Conservation (phyloP, 2,113 vertebrate genomes). For the Menidia beryllina region DNA sequence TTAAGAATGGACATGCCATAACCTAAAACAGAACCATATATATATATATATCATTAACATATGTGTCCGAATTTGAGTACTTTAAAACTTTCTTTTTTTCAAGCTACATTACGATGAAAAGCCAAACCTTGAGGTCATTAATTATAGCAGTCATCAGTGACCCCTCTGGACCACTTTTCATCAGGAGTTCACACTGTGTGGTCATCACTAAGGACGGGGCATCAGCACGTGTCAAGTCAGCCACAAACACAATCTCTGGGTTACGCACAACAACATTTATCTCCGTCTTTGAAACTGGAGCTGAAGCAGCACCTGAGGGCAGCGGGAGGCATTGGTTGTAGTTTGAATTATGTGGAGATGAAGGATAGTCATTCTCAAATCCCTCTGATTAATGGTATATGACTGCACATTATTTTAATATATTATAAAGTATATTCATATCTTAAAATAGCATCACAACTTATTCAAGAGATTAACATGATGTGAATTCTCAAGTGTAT, state of each 20-base stretch:
- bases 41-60: neutral
- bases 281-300: constrained; percentile 84
- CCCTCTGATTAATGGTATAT: too few species aligned
- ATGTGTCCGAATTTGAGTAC: neutral
- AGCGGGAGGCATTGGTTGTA: neutral
- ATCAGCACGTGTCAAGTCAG: constrained; percentile 92
- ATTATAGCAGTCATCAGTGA: constrained; percentile 87
- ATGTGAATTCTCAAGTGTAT: neutral
- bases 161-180: constrained; percentile 81
- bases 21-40: constrained; percentile 65
- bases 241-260: constrained; percentile 97
- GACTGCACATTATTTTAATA: too few species aligned
- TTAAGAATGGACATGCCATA: constrained; percentile 92
- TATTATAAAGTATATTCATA: too few species aligned
- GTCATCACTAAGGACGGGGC: constrained; percentile 93
- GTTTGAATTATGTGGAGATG: neutral
- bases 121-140: constrained; percentile 86
- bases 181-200: constrained; percentile 89
- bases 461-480: neutral
- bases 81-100: neutral
- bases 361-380: neutral
- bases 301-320: constrained; percentile 68
- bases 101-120: neutral
- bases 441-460: neutral
- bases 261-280: constrained; percentile 90